phyloP scores from a whole-genome alignment of 2,113 vertebrate species.

The Anser cygnoides region DNA sequence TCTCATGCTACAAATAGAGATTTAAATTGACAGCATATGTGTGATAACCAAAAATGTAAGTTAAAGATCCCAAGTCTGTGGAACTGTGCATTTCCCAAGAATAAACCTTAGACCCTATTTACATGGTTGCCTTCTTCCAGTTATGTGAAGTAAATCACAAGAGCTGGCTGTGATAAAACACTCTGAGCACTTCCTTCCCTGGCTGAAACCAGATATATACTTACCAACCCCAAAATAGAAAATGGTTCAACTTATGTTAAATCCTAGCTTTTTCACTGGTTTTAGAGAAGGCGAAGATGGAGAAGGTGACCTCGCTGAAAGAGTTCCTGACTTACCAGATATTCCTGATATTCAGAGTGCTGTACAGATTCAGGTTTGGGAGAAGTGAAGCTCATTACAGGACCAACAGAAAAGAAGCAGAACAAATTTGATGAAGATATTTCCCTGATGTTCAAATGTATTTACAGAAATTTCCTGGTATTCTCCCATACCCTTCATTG shows the following conservation, averaged over 20 bases:
- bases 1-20: neutral
- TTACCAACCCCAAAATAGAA: neutral
- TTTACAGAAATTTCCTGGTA: neutral
- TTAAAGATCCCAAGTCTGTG: neutral
- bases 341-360: neutral
- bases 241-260: neutral
- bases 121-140: constrained; percentile 5
- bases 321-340: neutral
- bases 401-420: neutral
- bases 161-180: constrained; percentile 10
- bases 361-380: neutral
- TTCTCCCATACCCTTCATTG: neutral
- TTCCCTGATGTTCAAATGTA: neutral
- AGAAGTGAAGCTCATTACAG: neutral
- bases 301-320: neutral
- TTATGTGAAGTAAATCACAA: constrained; percentile 35
- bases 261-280: neutral
- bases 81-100: constrained; percentile 1
- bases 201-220: neutral
- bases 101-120: constrained; percentile 14
- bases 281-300: neutral
- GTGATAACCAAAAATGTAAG: neutral
- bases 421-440: neutral
- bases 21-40: neutral
- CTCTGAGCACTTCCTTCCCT: constrained; percentile 11